Conservation (phyloP, 2,888 invertebrate genomes). For the Euclidia mi region DNA sequence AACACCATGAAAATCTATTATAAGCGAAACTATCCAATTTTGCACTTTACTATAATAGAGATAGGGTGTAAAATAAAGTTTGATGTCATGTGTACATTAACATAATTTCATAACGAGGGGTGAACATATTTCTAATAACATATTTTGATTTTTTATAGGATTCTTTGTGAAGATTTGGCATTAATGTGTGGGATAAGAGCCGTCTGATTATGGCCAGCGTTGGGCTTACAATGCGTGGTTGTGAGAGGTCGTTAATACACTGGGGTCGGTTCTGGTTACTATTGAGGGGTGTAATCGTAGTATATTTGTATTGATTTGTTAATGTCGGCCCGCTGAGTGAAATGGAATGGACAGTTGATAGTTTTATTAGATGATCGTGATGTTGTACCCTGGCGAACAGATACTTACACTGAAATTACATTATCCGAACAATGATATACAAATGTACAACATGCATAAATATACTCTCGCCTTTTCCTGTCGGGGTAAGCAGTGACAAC, state of each 20-base stretch:
- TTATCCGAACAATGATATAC: too few species aligned
- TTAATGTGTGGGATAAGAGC: constrained; percentile 65
- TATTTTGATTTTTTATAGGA: constrained; percentile 80
- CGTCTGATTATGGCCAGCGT: constrained; percentile 54
- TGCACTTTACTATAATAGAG: not conserved
- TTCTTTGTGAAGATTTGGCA: constrained; percentile 71
- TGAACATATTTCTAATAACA: constrained; percentile 83
- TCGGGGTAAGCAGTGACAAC: too few species aligned
- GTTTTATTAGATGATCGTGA: too few species aligned
- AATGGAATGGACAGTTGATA: too few species aligned
- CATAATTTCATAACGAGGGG: constrained; percentile 87
- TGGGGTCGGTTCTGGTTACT: constrained; percentile 51
- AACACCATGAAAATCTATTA: constrained; percentile 63
- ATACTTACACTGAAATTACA: too few species aligned
- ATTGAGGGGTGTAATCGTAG: constrained; percentile 26
- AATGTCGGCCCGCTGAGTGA: not conserved
- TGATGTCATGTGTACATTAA: constrained; percentile 59
- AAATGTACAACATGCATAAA: too few species aligned
- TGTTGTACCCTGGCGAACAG: too few species aligned
- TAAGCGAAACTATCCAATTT: constrained; percentile 13
- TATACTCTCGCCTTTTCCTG: too few species aligned
- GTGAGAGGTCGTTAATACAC: constrained; percentile 46
- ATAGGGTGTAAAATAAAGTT: constrained; percentile 15
- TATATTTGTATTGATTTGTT: constrained; percentile 18
- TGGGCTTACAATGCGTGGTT: constrained; percentile 35